These are phyloP conservation scores for Hemaris fuciformis DNA, from an alignment of 2,888 invertebrate species.

Conservation along the genomic window DNA sequence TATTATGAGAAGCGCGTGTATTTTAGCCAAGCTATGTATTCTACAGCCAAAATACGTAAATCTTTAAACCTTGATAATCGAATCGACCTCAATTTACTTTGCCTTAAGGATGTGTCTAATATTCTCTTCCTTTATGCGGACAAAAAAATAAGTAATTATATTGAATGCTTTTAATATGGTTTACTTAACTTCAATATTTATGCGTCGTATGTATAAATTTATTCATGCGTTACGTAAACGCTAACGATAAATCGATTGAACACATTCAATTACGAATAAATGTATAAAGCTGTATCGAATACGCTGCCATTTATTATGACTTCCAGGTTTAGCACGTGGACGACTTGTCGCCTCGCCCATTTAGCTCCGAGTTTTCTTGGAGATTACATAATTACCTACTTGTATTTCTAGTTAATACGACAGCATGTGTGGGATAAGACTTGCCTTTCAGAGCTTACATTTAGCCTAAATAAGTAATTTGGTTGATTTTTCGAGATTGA, in stretches of 20 bases:
- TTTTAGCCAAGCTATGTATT: too few species aligned
- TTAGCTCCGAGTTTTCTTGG: not conserved
- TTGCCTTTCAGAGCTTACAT: not conserved
- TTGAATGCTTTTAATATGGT: too few species aligned
- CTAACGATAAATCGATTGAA: not conserved
- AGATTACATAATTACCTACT: not conserved
- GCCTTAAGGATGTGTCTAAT: too few species aligned
- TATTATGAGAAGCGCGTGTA: too few species aligned
- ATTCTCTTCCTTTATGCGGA: too few species aligned
- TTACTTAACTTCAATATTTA: too few species aligned
- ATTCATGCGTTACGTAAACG: not conserved
- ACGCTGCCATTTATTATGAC: slow-evolving; percentile 1
- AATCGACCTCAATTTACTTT: too few species aligned
- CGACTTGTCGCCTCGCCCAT: not conserved
- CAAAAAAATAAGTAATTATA: too few species aligned
- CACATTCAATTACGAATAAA: not conserved
- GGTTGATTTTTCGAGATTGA: too few species aligned
- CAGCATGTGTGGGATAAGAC: not conserved
- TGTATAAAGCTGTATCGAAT: not conserved
- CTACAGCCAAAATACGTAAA: too few species aligned
- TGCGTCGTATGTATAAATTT: not conserved
- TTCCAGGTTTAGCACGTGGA: not conserved
- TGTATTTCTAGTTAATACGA: not conserved
- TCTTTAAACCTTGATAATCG: too few species aligned
- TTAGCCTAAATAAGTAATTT: not conserved